A percentile compares a stretch with the other conserved stretches of the same genome.
phyloP scores from a whole-genome alignment of 2,113 vertebrate genomes.

The Poicephalus gulielmi region DNA sequence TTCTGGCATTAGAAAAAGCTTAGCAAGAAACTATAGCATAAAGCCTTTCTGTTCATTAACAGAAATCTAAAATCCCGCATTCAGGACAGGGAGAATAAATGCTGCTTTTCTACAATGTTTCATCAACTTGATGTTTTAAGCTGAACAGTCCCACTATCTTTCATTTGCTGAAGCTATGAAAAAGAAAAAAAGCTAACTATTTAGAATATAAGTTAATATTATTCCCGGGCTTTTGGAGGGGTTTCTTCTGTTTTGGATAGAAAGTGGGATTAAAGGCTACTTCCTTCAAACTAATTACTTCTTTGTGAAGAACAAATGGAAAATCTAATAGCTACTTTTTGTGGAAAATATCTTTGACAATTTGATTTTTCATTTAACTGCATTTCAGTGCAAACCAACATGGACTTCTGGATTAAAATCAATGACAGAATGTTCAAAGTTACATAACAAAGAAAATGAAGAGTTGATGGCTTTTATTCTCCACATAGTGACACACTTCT shows the following conservation, averaged over 20 bases:
- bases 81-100: background rate
- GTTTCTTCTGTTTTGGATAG: background rate
- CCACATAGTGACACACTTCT: background rate
- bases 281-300: background rate
- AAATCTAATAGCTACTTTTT: background rate
- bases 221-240: background rate
- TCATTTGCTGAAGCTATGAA: background rate
- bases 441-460: background rate
- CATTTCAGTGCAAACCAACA: background rate
- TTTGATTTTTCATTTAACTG: background rate
- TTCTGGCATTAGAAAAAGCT: background rate
- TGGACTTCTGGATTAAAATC: background rate
- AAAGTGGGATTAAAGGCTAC: background rate
- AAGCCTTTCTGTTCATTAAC: background rate
- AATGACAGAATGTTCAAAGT: accelerated
- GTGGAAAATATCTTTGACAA: background rate
- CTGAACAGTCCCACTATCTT: background rate
- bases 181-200: background rate
- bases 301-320: background rate
- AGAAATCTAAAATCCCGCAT: background rate
- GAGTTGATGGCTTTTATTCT: background rate
- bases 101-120: background rate
- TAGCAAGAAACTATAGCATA: background rate
- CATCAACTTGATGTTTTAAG: background rate
- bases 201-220: background rate